A percentile compares a stretch with the other conserved stretches of the same genome.
Conservation (phyloP, 2,888 invertebrate genomes). For the Mesochorus sp. region DNA sequence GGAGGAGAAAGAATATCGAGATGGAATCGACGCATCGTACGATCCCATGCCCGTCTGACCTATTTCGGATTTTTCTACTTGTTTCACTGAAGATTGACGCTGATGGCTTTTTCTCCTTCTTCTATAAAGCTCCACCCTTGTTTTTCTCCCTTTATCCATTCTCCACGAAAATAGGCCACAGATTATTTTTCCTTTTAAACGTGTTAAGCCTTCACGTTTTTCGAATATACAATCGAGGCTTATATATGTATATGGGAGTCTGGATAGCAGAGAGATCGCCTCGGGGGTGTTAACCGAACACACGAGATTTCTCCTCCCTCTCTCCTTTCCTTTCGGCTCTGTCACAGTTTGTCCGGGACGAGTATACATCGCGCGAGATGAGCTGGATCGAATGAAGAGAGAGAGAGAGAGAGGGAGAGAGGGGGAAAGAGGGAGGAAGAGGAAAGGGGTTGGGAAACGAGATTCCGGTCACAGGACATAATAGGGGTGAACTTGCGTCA, state of each 20-base stretch:
- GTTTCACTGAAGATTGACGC: conserved; percentile 40
- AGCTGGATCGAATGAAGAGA: conserved; percentile 6
- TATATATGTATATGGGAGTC: too few relatives aligned
- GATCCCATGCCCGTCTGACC: conserved; percentile 19
- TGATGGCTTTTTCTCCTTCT: conserved; percentile 30
- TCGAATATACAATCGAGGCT: too few relatives aligned
- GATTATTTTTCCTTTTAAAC: too few relatives aligned
- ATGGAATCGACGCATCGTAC: too few relatives aligned
- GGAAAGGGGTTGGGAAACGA: conserved; percentile 12
- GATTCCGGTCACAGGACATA: conserved; percentile 47
- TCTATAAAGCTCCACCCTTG: background rate
- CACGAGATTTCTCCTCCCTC: background rate
- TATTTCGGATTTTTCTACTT: conserved; percentile 36
- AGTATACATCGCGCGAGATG: conserved; percentile 1
- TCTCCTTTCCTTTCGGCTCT: background rate
- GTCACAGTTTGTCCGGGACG: background rate
- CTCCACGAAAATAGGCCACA: conserved; percentile 51
- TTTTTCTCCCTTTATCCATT: conserved; percentile 6
- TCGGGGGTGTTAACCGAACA: conserved; percentile 42
- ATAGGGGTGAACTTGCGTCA: conserved; percentile 55
- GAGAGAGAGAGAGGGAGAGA: background rate
- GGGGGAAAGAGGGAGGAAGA: conserved; percentile 3
- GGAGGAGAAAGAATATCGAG: too few relatives aligned
- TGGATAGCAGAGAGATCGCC: too few relatives aligned
- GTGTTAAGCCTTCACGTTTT: too few relatives aligned